phyloP scores from a whole-genome alignment of 2,888 invertebrate genomes.

The Caradrina clavipalpis region DNA sequence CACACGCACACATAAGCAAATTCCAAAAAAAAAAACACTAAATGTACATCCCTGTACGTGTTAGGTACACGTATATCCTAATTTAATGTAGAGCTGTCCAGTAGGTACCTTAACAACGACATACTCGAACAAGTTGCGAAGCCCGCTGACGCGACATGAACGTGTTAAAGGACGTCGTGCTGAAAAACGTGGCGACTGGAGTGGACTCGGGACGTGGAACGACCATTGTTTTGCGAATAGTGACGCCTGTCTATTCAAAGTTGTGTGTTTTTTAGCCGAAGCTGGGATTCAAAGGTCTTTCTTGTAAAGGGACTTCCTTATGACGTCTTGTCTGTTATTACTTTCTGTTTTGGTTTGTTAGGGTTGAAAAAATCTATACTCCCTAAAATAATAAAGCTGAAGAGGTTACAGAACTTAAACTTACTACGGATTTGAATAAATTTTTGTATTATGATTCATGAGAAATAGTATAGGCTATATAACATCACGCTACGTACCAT shows the following conservation, averaged over 20 bases:
- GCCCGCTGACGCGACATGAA: slow-evolving; percentile 71
- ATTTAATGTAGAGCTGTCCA: slow-evolving; percentile 55
- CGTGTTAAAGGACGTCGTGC: slow-evolving; percentile 71
- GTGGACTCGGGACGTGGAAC: slow-evolving; percentile 60
- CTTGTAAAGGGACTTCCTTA: slow-evolving; percentile 8
- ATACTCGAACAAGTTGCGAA: slow-evolving; percentile 64
- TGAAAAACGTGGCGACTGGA: slow-evolving; percentile 63
- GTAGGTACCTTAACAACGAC: slow-evolving; percentile 58
- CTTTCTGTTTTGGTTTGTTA: background rate
- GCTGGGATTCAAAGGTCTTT: slow-evolving; percentile 34
- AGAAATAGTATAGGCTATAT: too few species aligned
- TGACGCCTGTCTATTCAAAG: slow-evolving; percentile 63
- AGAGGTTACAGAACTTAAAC: too few species aligned
- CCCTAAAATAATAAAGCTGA: too few species aligned
- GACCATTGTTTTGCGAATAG: slow-evolving; percentile 68
- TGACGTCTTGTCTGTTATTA: background rate
- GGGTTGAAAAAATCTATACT: too few species aligned
- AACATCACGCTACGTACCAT: too few species aligned
- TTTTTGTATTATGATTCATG: too few species aligned
- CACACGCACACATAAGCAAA: slow-evolving; percentile 1
- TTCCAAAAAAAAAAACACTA: slow-evolving; percentile 26
- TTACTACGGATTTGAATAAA: too few species aligned
- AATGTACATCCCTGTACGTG: slow-evolving; percentile 37
- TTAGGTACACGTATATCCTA: slow-evolving; percentile 47
- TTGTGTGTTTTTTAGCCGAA: slow-evolving; percentile 50